Base-by-base conservation (phyloP, 2,113 vertebrate species). In the Amphiprion ocellaris region DNA sequence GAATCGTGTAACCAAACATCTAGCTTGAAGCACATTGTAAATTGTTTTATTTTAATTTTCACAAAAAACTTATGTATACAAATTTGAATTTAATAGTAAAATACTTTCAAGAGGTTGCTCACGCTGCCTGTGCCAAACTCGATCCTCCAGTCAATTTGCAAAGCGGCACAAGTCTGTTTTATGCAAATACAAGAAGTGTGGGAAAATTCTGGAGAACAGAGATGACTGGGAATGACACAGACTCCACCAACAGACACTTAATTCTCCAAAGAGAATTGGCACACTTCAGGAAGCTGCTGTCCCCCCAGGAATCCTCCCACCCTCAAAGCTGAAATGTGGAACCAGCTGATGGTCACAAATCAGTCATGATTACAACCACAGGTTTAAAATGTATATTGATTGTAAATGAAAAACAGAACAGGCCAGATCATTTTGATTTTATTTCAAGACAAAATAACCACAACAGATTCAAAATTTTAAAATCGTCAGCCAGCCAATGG, bases 231-330 rank as follows among this genome's bases (percentile, higher is more conserved):
- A 70, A 26, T 26, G 55, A 55, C 21, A 71, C 33, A 10, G 1
- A 12, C 39, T 30, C 21, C 37, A 72, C 73, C 69, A 69, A 53
- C 53, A 77, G 46, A 19, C 0, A 2, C 9, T 10, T 7, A 30
- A 70, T 23, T 70, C 54, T 59, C 54, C 0, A 23, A 28, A 59
- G 54, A 54, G 54, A 70, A 47, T 70, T 17, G 54, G 54, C 68
- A 70, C 54, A 70, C 68, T 70, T 49, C 4, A 14, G 67, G 67
- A 44, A 69, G 28, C 41, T n/a, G 17, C 17, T 69, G 52, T n/a
- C 23, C 4, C 19, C 37, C 39, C 12, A 4, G 19, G 24, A 50
- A 65, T 21, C 46, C 55, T 56, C 68, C 52, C 52, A 28, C 21
- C 23, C 54, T 59, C 4, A n/a, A 15, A 46, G 24, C 39, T 52